These are phyloP conservation scores for Euwallacea fornicatus DNA, from an alignment of 1,140 invertebrate species.

Conservation along the genomic window DNA sequence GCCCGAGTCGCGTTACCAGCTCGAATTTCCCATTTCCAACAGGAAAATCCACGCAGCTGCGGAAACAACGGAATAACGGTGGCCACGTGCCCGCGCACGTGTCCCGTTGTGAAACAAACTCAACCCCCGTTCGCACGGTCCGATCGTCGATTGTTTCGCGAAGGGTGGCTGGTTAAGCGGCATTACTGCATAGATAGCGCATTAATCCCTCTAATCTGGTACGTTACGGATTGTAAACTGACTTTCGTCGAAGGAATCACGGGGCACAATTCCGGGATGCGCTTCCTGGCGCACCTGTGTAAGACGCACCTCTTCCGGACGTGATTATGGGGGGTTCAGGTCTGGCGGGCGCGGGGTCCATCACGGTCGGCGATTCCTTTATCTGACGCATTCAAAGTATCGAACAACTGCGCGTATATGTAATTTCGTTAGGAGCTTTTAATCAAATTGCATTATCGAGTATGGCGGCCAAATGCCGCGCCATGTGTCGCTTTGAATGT, in stretches of 20 bases:
- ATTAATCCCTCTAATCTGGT: no score
- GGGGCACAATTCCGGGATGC: conserved; percentile 10
- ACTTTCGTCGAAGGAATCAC: background rate
- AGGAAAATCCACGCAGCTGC: conserved; percentile 37
- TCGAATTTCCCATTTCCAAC: conserved; percentile 30
- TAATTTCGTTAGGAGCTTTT: conserved; percentile 21
- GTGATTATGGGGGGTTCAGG: conserved; percentile 8
- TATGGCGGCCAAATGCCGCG: conserved; percentile 35
- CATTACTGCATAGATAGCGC: no score
- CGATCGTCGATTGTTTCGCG: background rate
- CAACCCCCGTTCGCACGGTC: conserved; percentile 28
- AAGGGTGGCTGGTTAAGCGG: background rate
- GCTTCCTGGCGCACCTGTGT: conserved; percentile 6
- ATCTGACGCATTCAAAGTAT: background rate
- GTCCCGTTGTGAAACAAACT: conserved; percentile 29
- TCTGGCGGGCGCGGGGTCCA: background rate
- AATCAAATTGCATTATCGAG: conserved; percentile 38
- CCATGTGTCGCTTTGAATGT: conserved; percentile 27
- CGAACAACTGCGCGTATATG: background rate
- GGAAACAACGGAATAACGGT: conserved; percentile 35
- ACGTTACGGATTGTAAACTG: no score
- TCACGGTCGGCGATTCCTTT: background rate
- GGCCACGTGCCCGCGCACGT: conserved; percentile 26
- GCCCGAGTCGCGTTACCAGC: background rate
- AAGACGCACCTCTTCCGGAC: conserved; percentile 4